Conservation (phyloP, 2,888 invertebrate species). For the Platynereis dumerilii region DNA sequence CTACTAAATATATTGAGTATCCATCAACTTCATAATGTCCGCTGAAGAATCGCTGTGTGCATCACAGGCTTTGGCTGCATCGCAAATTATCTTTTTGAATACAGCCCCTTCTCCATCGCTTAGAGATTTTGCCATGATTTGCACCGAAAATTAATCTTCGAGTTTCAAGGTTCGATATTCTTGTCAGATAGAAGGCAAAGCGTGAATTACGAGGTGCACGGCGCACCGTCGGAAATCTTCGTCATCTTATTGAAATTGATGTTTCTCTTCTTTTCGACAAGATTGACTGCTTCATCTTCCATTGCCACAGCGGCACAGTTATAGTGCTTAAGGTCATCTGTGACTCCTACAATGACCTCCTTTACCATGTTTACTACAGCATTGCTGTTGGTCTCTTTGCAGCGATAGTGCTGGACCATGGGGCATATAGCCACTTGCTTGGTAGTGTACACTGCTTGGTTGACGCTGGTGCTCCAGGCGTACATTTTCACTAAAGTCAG, state of each 20-base stretch:
- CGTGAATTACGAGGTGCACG: not conserved
- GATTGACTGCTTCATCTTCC: not conserved
- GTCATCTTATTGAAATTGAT: not conserved
- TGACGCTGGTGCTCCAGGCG: not conserved
- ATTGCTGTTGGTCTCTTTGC: not conserved
- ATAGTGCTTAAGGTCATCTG: not conserved
- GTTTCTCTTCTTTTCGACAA: not conserved
- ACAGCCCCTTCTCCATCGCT: conserved; percentile 2
- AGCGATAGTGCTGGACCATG: not conserved
- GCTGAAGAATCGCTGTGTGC: no score
- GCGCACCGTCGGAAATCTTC: not conserved
- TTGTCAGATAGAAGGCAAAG: not conserved
- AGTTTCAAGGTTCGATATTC: not conserved
- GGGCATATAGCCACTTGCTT: not conserved
- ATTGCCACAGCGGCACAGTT: not conserved
- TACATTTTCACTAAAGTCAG: not conserved
- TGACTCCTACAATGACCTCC: not conserved
- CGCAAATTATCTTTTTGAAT: not conserved
- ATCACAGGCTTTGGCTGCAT: not conserved
- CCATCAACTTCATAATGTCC: not conserved
- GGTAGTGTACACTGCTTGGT: conserved; percentile 4
- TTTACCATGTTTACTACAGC: no score
- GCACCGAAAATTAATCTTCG: not conserved
- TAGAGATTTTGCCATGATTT: conserved; percentile 5
- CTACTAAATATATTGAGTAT: no score